Conservation (phyloP, 2,797 vertebrate species). For the Dallia pectoralis region DNA sequence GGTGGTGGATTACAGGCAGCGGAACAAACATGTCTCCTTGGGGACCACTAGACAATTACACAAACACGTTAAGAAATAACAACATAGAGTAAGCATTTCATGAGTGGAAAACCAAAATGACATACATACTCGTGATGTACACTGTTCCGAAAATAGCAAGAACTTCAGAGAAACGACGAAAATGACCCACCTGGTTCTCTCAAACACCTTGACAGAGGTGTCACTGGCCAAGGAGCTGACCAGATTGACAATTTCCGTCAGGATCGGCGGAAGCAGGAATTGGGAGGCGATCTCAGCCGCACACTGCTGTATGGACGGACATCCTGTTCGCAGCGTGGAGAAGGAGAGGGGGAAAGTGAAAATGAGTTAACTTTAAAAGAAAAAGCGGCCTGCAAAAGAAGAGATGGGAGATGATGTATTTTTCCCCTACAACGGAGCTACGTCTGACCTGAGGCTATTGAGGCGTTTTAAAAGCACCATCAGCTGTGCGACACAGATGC, state of each 20-base stretch:
- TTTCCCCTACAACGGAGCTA: neutral
- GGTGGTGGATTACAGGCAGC: slow-evolving; percentile 69
- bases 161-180: neutral
- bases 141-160: neutral
- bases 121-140: neutral
- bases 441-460: neutral
- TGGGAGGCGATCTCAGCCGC: slow-evolving; percentile 84
- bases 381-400: neutral
- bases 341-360: neutral
- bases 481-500: no score
- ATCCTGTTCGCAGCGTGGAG: slow-evolving; percentile 67
- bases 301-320: slow-evolving; percentile 87
- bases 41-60: slow-evolving; percentile 62
- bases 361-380: neutral
- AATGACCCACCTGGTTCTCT: slow-evolving; percentile 47
- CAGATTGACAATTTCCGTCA: slow-evolving; percentile 83
- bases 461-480: neutral
- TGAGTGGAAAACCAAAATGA: neutral
- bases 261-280: slow-evolving; percentile 88
- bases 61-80: neutral
- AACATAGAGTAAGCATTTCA: slow-evolving; percentile 1
- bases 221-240: slow-evolving; percentile 87
- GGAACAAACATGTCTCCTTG: slow-evolving; percentile 74
- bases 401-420: neutral
- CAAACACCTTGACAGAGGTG: slow-evolving; percentile 90